phyloP scores from a whole-genome alignment of 2,113 vertebrate genomes.

The Dipodomys ordii region DNA sequence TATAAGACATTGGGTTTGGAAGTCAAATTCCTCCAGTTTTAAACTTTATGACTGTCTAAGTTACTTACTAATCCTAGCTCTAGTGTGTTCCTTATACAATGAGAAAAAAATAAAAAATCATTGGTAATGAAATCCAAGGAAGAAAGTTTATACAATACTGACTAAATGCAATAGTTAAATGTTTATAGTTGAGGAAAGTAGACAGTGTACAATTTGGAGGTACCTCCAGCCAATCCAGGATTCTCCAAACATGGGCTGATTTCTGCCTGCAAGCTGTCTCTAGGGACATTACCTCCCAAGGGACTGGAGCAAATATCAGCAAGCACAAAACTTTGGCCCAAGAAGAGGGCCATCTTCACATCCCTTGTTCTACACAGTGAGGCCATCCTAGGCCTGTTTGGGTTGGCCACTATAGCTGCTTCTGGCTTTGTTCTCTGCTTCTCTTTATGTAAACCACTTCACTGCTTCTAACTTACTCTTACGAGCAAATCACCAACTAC shows the following conservation, averaged over 20 bases:
- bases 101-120: neutral
- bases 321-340: accelerated
- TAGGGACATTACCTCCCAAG: neutral
- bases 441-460: neutral
- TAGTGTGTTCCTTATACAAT: neutral
- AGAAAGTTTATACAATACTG: neutral
- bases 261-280: neutral
- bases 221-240: neutral
- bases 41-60: neutral
- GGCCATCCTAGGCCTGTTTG: neutral
- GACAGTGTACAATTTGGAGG: neutral
- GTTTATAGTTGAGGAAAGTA: neutral
- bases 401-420: accelerated
- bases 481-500: neutral
- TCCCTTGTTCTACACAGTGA: too few relatives aligned
- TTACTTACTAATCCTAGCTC: conserved; percentile 1
- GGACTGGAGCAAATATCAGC: neutral
- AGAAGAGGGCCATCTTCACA: neutral
- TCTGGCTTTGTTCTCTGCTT: neutral
- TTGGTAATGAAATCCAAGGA: neutral
- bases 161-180: conserved; percentile 36
- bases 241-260: too few relatives aligned
- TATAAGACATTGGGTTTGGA: neutral
- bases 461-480: neutral
- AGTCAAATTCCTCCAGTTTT: neutral